These are phyloP conservation scores for Nymphalis io DNA, from an alignment of 1,140 invertebrate species.

Conservation along the genomic window DNA sequence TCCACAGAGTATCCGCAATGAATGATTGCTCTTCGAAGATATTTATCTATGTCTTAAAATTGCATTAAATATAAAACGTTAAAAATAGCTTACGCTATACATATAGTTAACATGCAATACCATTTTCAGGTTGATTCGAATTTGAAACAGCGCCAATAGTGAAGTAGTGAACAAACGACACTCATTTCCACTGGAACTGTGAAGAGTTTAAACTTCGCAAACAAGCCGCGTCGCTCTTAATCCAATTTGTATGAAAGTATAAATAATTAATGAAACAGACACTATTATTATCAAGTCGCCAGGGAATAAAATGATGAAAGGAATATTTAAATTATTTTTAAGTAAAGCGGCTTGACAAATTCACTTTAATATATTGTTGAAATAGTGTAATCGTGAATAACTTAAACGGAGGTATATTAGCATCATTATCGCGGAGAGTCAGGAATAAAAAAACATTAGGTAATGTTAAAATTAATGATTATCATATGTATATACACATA, in stretches of 20 bases:
- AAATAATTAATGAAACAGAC: constrained; percentile 21
- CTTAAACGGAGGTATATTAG: no score
- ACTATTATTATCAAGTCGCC: not conserved
- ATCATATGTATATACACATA: no score
- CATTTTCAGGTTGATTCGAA: not conserved
- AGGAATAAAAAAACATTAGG: no score
- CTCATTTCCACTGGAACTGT: constrained; percentile 23
- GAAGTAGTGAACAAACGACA: constrained; percentile 22
- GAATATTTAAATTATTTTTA: not conserved
- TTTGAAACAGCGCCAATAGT: constrained; percentile 25
- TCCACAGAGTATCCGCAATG: constrained; percentile 43
- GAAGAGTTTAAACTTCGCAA: constrained; percentile 22
- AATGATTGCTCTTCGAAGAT: constrained; percentile 27
- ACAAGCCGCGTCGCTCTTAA: constrained; percentile 18
- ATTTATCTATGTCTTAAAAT: constrained; percentile 8
- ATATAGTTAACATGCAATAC: not conserved
- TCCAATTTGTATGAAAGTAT: constrained; percentile 21
- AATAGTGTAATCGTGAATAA: not conserved
- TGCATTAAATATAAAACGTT: not conserved
- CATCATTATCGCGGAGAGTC: no score
- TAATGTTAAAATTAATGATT: no score
- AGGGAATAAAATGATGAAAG: not conserved
- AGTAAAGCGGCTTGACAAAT: no score
- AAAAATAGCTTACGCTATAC: not conserved
- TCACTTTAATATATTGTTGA: not conserved